phyloP scores from a whole-genome alignment of 2,797 vertebrate genomes.

The Helostoma temminkii region DNA sequence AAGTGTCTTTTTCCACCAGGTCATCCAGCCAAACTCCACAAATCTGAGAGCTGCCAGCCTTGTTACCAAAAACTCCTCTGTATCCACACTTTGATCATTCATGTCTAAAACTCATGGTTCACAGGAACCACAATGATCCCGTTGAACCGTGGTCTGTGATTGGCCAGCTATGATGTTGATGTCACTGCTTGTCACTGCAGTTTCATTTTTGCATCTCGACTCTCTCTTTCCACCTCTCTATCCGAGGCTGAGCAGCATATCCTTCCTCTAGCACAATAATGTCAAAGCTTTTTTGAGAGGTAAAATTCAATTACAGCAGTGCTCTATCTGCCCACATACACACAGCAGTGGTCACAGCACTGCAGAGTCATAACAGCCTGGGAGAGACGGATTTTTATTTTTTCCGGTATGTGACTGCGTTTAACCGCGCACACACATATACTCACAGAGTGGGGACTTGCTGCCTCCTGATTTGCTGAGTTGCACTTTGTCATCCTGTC shows the following conservation, averaged over 20 bases:
- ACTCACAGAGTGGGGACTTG: conserved; percentile 15
- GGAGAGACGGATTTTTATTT: conserved; percentile 15
- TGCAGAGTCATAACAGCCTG: conserved; percentile 39
- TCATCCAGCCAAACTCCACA: conserved; percentile 32
- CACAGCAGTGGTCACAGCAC: conserved; percentile 14
- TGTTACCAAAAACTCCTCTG: conserved; percentile 10
- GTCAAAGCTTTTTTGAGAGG: conserved; percentile 50
- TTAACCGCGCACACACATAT: conserved; percentile 40
- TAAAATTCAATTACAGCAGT: conserved; percentile 57
- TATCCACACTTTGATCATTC: neutral
- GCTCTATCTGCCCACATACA: conserved; percentile 20
- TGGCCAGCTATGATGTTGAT: conserved; percentile 22
- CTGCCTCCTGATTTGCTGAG: conserved; percentile 65
- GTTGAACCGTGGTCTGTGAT: neutral
- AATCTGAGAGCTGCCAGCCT: conserved; percentile 16
- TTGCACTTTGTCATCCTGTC: conserved; percentile 66
- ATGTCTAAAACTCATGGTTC: neutral
- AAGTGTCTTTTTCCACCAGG: conserved; percentile 25
- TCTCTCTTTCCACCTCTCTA: neutral
- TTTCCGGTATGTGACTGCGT: conserved; percentile 35
- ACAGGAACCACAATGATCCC: neutral
- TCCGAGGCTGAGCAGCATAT: conserved; percentile 20
- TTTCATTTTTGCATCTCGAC: neutral
- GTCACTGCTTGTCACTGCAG: conserved; percentile 14
- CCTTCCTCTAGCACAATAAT: conserved; percentile 45